phyloP scores from a whole-genome alignment of 2,797 vertebrate species.

The Urocyon cinereoargenteus region DNA sequence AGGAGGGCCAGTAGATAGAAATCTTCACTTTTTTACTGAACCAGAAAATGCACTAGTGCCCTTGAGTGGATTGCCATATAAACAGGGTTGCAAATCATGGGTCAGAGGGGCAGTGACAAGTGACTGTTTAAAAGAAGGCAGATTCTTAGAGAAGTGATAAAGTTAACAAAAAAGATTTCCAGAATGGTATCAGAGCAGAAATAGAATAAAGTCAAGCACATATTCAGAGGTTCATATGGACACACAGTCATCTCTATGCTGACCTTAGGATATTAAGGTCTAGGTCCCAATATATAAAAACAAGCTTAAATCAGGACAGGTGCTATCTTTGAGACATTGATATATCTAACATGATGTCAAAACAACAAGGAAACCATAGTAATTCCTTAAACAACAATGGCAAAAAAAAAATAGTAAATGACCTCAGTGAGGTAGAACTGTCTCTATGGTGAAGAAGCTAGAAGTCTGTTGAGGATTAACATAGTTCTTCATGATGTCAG shows the following conservation, averaged over 20 bases:
- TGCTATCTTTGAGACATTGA: neutral
- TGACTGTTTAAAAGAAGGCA: neutral
- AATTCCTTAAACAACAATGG: neutral
- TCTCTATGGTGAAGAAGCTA: neutral
- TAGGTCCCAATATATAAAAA: neutral
- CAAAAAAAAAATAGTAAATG: neutral
- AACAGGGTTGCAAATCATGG: neutral
- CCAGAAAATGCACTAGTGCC: neutral
- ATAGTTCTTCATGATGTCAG: neutral
- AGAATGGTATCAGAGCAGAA: neutral
- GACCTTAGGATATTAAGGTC: neutral
- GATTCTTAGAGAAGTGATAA: neutral
- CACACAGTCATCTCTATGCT: neutral
- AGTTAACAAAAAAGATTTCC: neutral
- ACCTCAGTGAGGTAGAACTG: neutral
- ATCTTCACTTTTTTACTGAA: neutral
- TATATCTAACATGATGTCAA: neutral
- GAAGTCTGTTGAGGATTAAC: neutral
- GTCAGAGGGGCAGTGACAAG: neutral
- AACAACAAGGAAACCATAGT: neutral
- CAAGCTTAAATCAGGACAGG: neutral
- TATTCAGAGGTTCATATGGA: neutral
- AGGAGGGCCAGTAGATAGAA: neutral
- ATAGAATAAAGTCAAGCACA: neutral
- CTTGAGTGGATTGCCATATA: neutral